phyloP scores from a whole-genome alignment of 2,888 invertebrate species.

The Brachyptera risi region DNA sequence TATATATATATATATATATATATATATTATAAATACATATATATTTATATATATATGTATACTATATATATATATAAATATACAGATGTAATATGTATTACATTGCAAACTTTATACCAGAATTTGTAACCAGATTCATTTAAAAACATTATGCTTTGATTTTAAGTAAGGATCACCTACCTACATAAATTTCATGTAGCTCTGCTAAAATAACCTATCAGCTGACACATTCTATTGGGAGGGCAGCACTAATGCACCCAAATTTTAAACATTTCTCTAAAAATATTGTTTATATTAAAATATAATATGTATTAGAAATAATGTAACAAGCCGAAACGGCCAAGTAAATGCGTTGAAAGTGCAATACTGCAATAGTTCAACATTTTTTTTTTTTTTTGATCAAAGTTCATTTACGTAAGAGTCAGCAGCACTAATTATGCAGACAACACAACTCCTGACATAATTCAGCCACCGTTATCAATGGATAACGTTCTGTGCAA shows the following conservation, averaged over 20 bases:
- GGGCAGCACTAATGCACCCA: conserved; percentile 4
- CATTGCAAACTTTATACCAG: background rate
- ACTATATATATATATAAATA: background rate
- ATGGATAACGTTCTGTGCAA: no score
- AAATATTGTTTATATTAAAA: conserved; percentile 22
- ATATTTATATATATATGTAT: no score
- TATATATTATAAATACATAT: no score
- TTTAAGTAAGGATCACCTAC: no score
- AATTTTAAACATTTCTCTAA: conserved; percentile 16
- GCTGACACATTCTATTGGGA: background rate
- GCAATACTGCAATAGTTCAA: conserved; percentile 11
- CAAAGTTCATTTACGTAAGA: background rate
- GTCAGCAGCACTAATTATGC: conserved; percentile 1
- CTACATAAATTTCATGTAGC: background rate
- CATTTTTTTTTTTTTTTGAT: conserved; percentile 7
- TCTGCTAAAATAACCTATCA: background rate
- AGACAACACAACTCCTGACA: no score
- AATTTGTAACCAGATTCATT: background rate
- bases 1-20: no score
- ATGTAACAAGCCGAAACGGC: conserved; percentile 17
- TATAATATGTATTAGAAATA: conserved; percentile 19
- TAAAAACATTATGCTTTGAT: conserved; percentile 1
- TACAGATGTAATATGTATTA: no score
- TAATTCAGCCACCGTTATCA: no score
- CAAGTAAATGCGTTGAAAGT: conserved; percentile 3